Base-by-base conservation (phyloP, 2,888 invertebrate genomes). In the Entomobrya proxima region DNA sequence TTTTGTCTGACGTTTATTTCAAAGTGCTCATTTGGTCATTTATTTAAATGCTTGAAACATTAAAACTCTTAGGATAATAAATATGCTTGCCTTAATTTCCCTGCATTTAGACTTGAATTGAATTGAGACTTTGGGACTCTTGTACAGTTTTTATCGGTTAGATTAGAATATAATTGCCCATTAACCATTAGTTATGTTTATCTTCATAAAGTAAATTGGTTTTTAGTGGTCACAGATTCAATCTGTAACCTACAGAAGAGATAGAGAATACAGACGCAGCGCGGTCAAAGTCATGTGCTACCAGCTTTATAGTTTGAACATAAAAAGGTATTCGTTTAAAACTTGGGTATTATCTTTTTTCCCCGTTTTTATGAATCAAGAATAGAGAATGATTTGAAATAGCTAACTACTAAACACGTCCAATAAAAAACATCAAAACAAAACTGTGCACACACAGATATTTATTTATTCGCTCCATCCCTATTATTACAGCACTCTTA, bases 181-280 rank as follows among this genome's bases (percentile, higher is more conserved):
- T 72, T 81, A 81, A 74, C 61, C 80, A 81, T 44, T 81, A 58
- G 58, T 81, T 81, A 61, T 61, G 80, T 50, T 55, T 81, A 81
- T 81, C 74, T 61, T 44, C 61, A 47, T 61, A 74, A 74, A 69
- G 74, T 81, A 81, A 81, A 74, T 81, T 58, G 47, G 72, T 30
- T 80, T 55, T 69, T 69, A 69, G 69, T 30, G 5, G 37, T 40
- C 67, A 40, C 67, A 67, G 18, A 64, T 35, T 64, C 35, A 35
- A 35, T 13, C 24, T 18, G 18, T 64, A 35, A 18, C 35, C 35
- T 24, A 35, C 50, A 11, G 40, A 24, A 11, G 44, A 13, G 5
- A 18, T 2, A 24, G 4, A 50, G 37, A n/a, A 75, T 3, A 61
- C n/a, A 44, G 13, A 44, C 44, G n/a, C 44, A 44, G 15, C 9